phyloP scores from a whole-genome alignment of 2,113 vertebrate genomes.

The Mormoops blainvillei region DNA sequence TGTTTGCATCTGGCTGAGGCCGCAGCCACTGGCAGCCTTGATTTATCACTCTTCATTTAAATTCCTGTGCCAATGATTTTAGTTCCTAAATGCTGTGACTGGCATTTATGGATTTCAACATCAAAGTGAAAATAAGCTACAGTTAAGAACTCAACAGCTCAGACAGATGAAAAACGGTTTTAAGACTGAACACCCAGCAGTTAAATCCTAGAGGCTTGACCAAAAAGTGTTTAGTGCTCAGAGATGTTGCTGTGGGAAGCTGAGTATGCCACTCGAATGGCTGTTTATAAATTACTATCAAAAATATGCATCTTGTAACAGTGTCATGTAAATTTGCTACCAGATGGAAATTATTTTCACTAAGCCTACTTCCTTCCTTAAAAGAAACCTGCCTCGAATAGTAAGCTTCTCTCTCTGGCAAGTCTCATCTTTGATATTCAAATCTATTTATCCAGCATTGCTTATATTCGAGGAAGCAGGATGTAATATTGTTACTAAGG shows the following conservation, averaged over 20 bases:
- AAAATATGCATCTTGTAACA: conserved; percentile 1
- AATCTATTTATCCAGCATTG: background rate
- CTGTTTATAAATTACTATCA: conserved; percentile 53
- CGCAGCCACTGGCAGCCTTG: conserved; percentile 66
- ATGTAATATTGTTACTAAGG: background rate
- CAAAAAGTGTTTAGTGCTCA: conserved; percentile 68
- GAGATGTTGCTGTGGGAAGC: conserved; percentile 41
- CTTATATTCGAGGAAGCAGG: background rate
- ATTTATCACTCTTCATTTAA: conserved; percentile 81
- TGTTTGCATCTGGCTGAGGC: conserved; percentile 62
- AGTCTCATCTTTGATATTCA: conserved; percentile 26
- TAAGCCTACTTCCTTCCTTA: conserved; percentile 3
- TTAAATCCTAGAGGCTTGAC: conserved; percentile 72
- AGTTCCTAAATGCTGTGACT: conserved; percentile 73
- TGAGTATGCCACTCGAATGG: background rate
- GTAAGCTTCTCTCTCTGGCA: background rate
- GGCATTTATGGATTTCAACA: conserved; percentile 79
- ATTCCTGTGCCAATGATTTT: conserved; percentile 72
- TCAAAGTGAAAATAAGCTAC: conserved; percentile 80
- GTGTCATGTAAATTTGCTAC: conserved; percentile 29
- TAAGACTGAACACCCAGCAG: conserved; percentile 58
- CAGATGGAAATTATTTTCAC: conserved; percentile 17
- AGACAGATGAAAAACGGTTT: conserved; percentile 75
- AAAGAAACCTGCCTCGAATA: conserved; percentile 4
- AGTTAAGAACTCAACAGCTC: conserved; percentile 75